These are phyloP conservation scores for Oophaga pumilio DNA, from an alignment of 2,113 vertebrate genomes.

Conservation along the genomic window DNA sequence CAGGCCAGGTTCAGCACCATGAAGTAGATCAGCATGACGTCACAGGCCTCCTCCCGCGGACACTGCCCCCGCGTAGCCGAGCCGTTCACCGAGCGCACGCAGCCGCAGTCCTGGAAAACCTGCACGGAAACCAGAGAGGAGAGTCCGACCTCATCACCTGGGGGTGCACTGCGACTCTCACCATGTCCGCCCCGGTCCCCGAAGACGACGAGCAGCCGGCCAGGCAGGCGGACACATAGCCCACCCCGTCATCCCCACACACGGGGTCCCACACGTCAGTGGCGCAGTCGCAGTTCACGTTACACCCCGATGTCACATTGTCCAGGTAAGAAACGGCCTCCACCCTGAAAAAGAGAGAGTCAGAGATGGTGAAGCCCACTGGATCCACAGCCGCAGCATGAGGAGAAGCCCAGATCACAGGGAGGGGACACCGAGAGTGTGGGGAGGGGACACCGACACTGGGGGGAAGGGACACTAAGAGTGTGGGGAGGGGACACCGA, in stretches of 20 bases:
- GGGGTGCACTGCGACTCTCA: constrained; percentile 61
- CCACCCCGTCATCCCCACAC: constrained; percentile 82
- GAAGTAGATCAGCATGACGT: constrained; percentile 73
- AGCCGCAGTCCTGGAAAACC: constrained; percentile 77
- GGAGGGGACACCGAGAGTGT: not conserved
- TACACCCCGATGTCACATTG: constrained; percentile 72
- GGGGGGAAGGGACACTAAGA: not conserved
- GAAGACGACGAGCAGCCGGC: constrained; percentile 80
- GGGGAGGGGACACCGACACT: not conserved
- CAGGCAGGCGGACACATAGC: constrained; percentile 88
- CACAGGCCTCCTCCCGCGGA: constrained; percentile 65
- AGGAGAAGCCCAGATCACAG: not conserved
- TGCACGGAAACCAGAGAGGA: constrained; percentile 42
- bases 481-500: not conserved
- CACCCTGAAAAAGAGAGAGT: constrained; percentile 65
- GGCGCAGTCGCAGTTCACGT: constrained; percentile 76
- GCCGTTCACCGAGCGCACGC: constrained; percentile 68
- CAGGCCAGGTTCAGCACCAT: constrained; percentile 68
- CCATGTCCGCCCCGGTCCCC: constrained; percentile 79
- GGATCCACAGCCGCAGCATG: no score
- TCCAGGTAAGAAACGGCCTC: constrained; percentile 63
- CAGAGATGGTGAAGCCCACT: no score
- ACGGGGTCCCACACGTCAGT: constrained; percentile 86
- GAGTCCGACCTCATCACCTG: no score
- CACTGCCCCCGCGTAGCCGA: constrained; percentile 76